Percentiles rank a stretch among this genome's conserved stretches.
Conservation (phyloP, 2,113 vertebrate genomes). For the Podarcis cretensis region DNA sequence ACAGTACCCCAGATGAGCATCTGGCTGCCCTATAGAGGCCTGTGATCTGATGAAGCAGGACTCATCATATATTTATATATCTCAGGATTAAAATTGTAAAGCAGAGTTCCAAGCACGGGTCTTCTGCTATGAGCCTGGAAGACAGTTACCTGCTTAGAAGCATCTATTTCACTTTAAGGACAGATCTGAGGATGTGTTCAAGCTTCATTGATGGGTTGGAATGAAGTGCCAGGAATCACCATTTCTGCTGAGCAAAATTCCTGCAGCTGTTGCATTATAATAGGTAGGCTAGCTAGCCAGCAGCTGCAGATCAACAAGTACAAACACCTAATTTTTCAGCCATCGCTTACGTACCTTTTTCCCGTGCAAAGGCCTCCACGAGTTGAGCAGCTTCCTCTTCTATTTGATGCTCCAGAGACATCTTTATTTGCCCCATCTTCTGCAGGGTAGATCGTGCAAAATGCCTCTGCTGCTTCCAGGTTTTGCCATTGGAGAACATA, state of each 20-base stretch:
- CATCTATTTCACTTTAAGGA: background rate
- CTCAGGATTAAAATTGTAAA: no score
- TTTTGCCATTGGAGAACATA: conserved; percentile 56
- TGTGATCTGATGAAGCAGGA: no score
- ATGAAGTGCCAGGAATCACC: background rate
- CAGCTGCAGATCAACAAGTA: background rate
- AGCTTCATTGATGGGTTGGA: background rate
- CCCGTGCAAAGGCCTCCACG: conserved; percentile 35
- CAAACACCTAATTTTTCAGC: background rate
- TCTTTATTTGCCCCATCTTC: conserved; percentile 44
- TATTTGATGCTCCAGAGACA: conserved; percentile 34
- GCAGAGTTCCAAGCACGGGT: no score
- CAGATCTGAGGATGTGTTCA: background rate
- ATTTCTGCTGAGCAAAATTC: background rate
- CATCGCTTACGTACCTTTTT: conserved; percentile 35
- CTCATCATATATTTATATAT: no score
- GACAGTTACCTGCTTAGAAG: background rate
- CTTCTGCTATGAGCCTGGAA: no score
- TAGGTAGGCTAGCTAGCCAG: no score
- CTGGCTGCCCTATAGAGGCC: no score
- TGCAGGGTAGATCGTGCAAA: conserved; percentile 40
- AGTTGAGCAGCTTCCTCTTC: conserved; percentile 38
- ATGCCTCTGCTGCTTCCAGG: conserved; percentile 25
- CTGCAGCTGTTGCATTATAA: no score
- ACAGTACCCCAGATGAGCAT: no score